These are phyloP conservation scores for Hyposoter dolosus DNA, from an alignment of 2,888 invertebrate genomes.

Conservation along the genomic window DNA sequence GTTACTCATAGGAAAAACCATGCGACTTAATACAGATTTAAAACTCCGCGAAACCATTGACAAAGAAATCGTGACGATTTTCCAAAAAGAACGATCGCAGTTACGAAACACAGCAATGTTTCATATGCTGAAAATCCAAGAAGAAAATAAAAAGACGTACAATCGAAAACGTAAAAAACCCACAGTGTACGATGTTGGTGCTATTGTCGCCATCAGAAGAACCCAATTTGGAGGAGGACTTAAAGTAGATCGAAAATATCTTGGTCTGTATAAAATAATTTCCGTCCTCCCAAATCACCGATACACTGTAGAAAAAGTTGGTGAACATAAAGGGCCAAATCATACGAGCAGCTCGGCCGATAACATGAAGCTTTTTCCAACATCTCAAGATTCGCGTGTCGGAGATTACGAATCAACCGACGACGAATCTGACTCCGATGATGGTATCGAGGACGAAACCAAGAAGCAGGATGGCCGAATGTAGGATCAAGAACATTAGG, in stretches of 20 bases:
- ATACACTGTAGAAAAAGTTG: slow-evolving; percentile 2
- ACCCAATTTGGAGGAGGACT: background rate
- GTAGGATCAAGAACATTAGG: background rate
- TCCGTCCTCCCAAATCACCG: background rate
- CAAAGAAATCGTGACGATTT: background rate
- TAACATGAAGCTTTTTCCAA: background rate
- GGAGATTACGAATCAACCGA: background rate
- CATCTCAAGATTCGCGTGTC: background rate
- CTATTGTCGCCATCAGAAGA: slow-evolving; percentile 13
- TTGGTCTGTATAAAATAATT: slow-evolving; percentile 7
- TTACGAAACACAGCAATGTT: background rate
- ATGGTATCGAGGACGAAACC: slow-evolving; percentile 5
- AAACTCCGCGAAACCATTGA: background rate
- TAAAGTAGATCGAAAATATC: background rate
- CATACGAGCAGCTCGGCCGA: background rate
- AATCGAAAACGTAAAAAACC: slow-evolving; percentile 19
- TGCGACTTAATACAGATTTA: background rate
- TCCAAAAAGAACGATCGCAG: background rate
- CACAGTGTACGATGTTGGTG: background rate
- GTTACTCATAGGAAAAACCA: background rate
- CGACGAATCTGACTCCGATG: background rate
- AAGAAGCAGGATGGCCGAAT: background rate
- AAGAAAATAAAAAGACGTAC: slow-evolving; percentile 18
- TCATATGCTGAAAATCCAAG: slow-evolving; percentile 10
- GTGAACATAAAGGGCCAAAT: background rate